phyloP scores from a whole-genome alignment of 2,113 vertebrate genomes.

The Malurus melanocephalus region DNA sequence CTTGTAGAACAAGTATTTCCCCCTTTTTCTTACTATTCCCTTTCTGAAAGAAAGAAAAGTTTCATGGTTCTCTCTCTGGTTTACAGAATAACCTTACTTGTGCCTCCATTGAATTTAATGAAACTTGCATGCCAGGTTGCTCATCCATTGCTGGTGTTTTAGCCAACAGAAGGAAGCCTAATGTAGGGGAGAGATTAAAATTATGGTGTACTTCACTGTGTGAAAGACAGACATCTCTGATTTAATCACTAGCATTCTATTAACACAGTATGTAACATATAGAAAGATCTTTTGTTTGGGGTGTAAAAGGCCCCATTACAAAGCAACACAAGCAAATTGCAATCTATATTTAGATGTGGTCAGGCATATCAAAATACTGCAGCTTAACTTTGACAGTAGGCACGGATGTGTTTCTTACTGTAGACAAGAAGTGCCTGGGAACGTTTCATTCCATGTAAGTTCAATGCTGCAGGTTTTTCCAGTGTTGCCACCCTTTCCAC shows the following conservation, averaged over 20 bases:
- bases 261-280: not conserved
- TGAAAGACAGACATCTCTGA: not conserved
- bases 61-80: not conserved
- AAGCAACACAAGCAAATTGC: not conserved
- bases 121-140: not conserved
- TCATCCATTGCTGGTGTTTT: not conserved
- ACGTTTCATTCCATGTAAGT: not conserved
- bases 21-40: not conserved
- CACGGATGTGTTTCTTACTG: not conserved
- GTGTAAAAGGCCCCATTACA: not conserved
- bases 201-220: not conserved
- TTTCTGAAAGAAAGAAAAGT: not conserved
- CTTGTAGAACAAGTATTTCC: not conserved
- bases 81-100: not conserved
- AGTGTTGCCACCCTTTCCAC: not conserved
- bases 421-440: not conserved
- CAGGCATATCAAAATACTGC: not conserved
- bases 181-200: not conserved
- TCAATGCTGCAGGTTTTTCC: not conserved
- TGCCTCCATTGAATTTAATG: not conserved
- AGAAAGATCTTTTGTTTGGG: not conserved
- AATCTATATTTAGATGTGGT: not conserved
- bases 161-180: not conserved
- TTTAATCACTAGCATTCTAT: not conserved
- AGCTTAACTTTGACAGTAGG: not conserved